A percentile compares a stretch with the other conserved stretches of the same genome.
phyloP scores from a whole-genome alignment of 2,797 vertebrate genomes.

The Hippopotamyrus pictus region DNA sequence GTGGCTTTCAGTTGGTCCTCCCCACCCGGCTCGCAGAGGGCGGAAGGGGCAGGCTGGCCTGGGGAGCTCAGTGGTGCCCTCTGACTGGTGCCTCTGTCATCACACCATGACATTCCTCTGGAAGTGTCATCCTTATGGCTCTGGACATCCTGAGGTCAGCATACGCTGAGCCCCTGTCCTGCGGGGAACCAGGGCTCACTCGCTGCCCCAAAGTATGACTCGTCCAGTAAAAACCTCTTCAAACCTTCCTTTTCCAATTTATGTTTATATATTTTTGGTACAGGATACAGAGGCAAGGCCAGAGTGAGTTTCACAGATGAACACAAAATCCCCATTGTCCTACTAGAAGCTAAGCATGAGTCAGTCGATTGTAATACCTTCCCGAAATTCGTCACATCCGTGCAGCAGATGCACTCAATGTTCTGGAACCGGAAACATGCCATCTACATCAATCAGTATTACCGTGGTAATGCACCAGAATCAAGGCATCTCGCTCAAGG shows the following conservation, averaged over 20 bases:
- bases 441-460: slow-evolving; percentile 75
- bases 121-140: background rate
- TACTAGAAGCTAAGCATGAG: slow-evolving; percentile 61
- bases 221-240: background rate
- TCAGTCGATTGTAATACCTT: slow-evolving; percentile 61
- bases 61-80: background rate
- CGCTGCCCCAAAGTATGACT: background rate
- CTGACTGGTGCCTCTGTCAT: background rate
- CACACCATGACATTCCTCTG: background rate
- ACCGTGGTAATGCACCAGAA: slow-evolving; percentile 59
- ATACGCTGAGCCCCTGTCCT: background rate
- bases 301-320: slow-evolving; percentile 51
- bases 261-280: slow-evolving; percentile 15
- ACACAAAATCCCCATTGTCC: slow-evolving; percentile 63
- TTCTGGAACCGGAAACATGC: slow-evolving; percentile 65
- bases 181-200: background rate
- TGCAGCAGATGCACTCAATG: slow-evolving; percentile 55
- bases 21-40: slow-evolving; percentile 29
- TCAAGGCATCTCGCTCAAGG: slow-evolving; percentile 55
- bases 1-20: slow-evolving; percentile 44
- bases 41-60: slow-evolving; percentile 5
- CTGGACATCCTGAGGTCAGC: background rate
- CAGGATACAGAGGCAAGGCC: slow-evolving; percentile 24
- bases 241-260: background rate
- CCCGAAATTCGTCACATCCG: slow-evolving; percentile 63